Evolutionary conservation across 92 coral and sea anemone species (phyloP).

Genomic region (Galaxea fascicularis): DNA sequence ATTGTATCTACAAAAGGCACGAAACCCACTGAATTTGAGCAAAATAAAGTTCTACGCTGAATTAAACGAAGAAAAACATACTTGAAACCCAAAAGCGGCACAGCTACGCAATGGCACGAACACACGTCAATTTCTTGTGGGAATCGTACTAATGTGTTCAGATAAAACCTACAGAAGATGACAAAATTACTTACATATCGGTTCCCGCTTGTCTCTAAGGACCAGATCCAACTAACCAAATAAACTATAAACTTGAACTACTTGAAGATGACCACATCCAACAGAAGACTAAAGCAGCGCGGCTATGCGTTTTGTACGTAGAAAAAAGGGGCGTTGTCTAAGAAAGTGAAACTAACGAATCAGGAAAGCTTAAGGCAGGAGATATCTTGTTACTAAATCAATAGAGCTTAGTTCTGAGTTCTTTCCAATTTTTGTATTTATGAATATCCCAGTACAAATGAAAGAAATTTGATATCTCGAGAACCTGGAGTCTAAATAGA

Average conservation of each 20-base stretch:
- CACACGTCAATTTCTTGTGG: background rate
- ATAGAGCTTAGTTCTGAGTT: too few relatives aligned
- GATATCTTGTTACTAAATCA: too few relatives aligned
- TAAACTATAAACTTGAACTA: background rate
- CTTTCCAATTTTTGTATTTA: too few relatives aligned
- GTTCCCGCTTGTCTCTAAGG: slow-evolving; percentile 8
- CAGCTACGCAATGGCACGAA: slow-evolving; percentile 1
- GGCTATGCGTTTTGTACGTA: slow-evolving; percentile 1
- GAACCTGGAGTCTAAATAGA: too few relatives aligned
- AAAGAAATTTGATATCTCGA: too few relatives aligned
- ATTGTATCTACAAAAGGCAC: background rate
- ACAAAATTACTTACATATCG: slow-evolving; percentile 4
- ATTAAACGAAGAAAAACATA: slow-evolving; percentile 4
- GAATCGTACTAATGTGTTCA: background rate
- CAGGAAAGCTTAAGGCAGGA: slow-evolving; percentile 2
- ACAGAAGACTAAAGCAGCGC: background rate
- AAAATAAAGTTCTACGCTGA: background rate
- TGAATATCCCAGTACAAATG: too few relatives aligned
- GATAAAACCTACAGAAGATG: background rate
- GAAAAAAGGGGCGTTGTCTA: slow-evolving; percentile 2
- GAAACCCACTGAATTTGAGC: background rate
- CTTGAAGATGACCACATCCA: background rate
- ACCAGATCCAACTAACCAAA: slow-evolving; percentile 3
- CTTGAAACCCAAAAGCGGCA: slow-evolving; percentile 1
- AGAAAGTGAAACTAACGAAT: slow-evolving; percentile 6